These are phyloP conservation scores for Tipula unca DNA, from an alignment of 2,888 invertebrate species.

Conservation along the genomic window DNA sequence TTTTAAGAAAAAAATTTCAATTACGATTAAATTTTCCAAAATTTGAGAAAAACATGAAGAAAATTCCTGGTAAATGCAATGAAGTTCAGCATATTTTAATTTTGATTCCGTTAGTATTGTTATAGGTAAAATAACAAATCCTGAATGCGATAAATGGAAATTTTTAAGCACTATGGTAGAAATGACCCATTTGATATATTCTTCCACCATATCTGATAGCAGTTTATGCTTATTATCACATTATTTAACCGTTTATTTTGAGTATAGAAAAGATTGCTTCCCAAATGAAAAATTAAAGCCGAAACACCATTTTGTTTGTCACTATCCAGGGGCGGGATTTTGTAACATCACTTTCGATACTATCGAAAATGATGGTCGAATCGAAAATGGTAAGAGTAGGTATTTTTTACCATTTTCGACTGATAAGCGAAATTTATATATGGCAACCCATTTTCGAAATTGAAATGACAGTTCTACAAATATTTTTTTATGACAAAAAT, in stretches of 20 bases:
- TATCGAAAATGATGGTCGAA: too few species aligned
- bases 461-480: too few species aligned
- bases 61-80: too few species aligned
- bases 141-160: conserved; percentile 19
- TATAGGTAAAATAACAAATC: conserved; percentile 9
- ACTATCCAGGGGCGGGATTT: background rate
- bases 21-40: too few species aligned
- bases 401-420: too few species aligned
- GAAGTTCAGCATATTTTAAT: conserved; percentile 21
- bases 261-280: background rate
- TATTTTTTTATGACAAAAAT: too few species aligned
- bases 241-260: background rate
- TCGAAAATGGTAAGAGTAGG: too few species aligned
- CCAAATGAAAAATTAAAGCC: background rate
- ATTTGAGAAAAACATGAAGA: too few species aligned
- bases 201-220: background rate
- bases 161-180: conserved; percentile 22
- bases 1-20: conserved; percentile 18
- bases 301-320: background rate
- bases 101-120: conserved; percentile 19
- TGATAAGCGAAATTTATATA: too few species aligned
- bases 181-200: conserved; percentile 19
- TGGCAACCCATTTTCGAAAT: too few species aligned
- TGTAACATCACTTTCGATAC: too few species aligned
- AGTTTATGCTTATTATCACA: background rate